A percentile compares a stretch with the other conserved stretches of the same genome.
Conservation (phyloP, 2,113 vertebrate species). For the Alligator mississippiensis region DNA sequence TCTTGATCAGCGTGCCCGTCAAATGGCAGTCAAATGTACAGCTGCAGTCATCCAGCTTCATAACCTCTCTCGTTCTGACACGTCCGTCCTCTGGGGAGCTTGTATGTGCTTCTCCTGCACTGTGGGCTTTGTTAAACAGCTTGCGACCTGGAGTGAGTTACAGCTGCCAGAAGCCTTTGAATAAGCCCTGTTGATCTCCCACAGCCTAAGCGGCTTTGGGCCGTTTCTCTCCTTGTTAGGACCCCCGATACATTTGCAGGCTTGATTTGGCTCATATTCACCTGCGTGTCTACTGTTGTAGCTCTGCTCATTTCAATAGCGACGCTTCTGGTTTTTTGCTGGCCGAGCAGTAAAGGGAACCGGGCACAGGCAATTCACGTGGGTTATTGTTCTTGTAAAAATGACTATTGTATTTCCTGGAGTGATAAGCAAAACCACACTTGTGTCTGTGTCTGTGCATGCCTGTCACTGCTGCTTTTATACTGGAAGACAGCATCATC, state of each 20-base stretch:
- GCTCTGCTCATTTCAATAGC: too few relatives aligned
- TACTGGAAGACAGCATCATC: not conserved
- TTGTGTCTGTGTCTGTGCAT: not conserved
- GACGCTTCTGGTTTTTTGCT: not conserved
- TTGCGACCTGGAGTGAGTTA: constrained; percentile 3
- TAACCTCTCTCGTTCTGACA: not conserved
- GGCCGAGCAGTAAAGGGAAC: not conserved
- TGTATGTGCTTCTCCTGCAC: not conserved
- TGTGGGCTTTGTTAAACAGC: constrained; percentile 27
- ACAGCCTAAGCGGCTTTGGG: not conserved
- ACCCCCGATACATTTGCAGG: not conserved
- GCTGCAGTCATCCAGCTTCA: not conserved
- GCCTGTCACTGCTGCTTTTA: not conserved
- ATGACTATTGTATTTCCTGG: not conserved
- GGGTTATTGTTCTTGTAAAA: not conserved
- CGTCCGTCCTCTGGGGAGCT: not conserved
- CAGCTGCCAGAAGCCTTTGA: not conserved
- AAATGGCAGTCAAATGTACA: not conserved
- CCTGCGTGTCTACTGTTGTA: too few relatives aligned
- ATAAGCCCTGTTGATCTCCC: not conserved
- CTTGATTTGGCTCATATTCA: not conserved
- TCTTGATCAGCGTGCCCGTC: not conserved
- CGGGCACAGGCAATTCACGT: not conserved
- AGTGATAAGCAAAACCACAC: not conserved
- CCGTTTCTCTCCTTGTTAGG: not conserved